Base-by-base conservation (phyloP, 2,797 vertebrate species). In the Staurois parvus region DNA sequence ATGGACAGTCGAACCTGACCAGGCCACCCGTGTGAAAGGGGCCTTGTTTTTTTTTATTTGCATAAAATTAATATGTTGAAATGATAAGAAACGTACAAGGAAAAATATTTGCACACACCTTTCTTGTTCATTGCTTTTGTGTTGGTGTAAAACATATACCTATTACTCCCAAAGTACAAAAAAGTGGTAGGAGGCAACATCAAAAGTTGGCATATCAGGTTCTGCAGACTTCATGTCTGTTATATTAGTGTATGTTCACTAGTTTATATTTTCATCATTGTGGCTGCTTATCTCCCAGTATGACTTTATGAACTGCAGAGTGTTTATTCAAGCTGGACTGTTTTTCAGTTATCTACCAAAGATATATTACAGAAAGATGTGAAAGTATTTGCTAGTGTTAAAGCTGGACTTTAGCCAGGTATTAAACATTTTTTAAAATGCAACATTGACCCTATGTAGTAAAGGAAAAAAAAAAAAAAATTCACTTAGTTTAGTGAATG, bases 201-300 rank as follows among this genome's bases (percentile, higher is more conserved):
- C 17, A 66, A 75, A 68, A 21, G 32, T 29, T 37, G 76, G 68
- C 40, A 76, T 81, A 48, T 69, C n/a, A 26, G 21, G 48, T 28
- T 26, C n/a, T 21, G 72, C 48, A 81, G 84, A 81, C 72, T 45
- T 75, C 30, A 37, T 80, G 84, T 69, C 77, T 85, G 52, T 70
- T 75, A 76, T 67, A 28, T 74, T 73, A 42, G 13, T 48, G 24
- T 29, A 32, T 32, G 32, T 73, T 72, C 56, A 66, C 19, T 48
- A 24, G 52, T 85, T 70, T 72, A 69, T 45, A 84, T 42, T 64
- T 45, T 45, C 15, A n/a, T 24, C 72, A 76, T 34, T 62, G 59
- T 85, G 77, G 68, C 56, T 52, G 7, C 69, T 45, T 67, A 79
- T 85, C 70, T 40, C 24, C 69, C 21, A 66, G 81, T 26, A n/a